Conservation (phyloP, 2,888 invertebrate species). For the Noctua fimbriata region DNA sequence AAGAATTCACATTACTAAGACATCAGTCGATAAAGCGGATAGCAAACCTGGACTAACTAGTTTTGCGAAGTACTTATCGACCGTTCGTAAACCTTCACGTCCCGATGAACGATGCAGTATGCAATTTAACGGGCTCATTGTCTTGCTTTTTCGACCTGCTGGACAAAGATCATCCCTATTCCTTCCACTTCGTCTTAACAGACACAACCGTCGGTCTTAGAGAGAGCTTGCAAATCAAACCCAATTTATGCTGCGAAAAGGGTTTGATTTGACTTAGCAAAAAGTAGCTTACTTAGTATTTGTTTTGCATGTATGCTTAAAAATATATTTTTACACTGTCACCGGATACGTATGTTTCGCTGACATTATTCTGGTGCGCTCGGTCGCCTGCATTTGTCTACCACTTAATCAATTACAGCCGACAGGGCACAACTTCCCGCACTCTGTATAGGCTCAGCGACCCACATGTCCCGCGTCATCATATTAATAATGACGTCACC, state of each 20-base stretch:
- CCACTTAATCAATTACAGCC: constrained; percentile 85
- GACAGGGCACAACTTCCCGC: constrained; percentile 75
- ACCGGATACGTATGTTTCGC: constrained; percentile 77
- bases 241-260: constrained; percentile 18
- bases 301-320: constrained; percentile 36
- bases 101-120: constrained; percentile 70
- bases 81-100: constrained; percentile 69
- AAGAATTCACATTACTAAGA: constrained; percentile 13
- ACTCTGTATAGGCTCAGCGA: constrained; percentile 70
- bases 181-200: constrained; percentile 25
- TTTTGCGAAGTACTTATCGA: constrained; percentile 71
- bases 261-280: constrained; percentile 19
- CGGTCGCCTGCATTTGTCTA: constrained; percentile 64
- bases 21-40: constrained; percentile 46
- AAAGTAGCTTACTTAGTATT: constrained; percentile 12
- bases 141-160: constrained; percentile 61
- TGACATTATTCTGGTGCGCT: constrained; percentile 58
- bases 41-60: constrained; percentile 75
- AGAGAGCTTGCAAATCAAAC: constrained; percentile 14
- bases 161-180: constrained; percentile 56
- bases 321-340: constrained; percentile 72
- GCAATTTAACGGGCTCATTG: constrained; percentile 78
- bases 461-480: constrained; percentile 84
- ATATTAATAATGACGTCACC: constrained; percentile 84
- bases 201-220: background rate